These are phyloP conservation scores for Taxidea taxus DNA, from an alignment of 2,113 vertebrate species.

Conservation along the genomic window DNA sequence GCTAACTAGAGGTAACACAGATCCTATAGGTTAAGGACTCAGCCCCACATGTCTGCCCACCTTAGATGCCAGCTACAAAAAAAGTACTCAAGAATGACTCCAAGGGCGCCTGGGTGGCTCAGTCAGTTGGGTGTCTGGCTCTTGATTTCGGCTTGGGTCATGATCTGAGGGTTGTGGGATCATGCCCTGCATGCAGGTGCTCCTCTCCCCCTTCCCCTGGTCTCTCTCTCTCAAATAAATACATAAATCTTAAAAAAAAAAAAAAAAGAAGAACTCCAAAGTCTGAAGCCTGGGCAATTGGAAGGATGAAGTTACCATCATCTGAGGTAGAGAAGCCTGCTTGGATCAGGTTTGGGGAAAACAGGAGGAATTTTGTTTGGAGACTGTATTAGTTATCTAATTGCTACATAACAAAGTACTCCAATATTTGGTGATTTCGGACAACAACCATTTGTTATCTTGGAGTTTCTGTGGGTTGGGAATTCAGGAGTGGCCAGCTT, in stretches of 20 bases:
- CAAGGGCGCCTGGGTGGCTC: no score
- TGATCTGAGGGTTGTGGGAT: no score
- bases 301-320: not conserved
- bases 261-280: not conserved
- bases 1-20: not conserved
- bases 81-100: not conserved
- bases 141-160: no score
- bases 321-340: not conserved
- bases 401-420: not conserved
- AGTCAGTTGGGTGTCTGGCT: no score
- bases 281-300: not conserved
- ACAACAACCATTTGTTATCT: not conserved
- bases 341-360: not conserved
- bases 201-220: no score
- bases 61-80: not conserved
- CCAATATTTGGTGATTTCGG: not conserved
- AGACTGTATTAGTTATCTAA: not conserved
- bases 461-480: not conserved
- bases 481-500: not conserved
- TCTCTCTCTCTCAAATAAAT: not conserved
- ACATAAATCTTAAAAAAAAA: not conserved
- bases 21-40: not conserved
- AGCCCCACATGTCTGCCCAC: not conserved
- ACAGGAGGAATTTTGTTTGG: not conserved
- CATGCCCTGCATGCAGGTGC: no score